Evolutionary conservation across 2,113 vertebrate species (phyloP).

Genomic region (Crypturellus undulatus): DNA sequence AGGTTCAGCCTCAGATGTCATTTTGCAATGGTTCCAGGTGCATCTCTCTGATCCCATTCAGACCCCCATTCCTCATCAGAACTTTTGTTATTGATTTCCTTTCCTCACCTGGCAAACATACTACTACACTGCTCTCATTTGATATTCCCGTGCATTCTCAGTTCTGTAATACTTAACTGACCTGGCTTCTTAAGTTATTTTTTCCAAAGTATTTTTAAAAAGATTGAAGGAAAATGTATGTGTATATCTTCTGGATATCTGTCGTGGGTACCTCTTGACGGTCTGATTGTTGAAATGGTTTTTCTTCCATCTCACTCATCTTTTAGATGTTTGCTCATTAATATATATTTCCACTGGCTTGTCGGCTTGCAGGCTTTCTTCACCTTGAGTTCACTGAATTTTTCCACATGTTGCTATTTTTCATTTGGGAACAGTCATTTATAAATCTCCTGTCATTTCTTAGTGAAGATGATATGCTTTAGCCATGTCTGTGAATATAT

Average conservation of each 20-base stretch:
- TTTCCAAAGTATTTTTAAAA: conserved; percentile 27
- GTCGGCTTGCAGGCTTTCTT: not conserved
- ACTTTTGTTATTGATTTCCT: not conserved
- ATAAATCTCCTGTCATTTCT: not conserved
- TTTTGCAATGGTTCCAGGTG: conserved; percentile 10
- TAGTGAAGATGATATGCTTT: not conserved
- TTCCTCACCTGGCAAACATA: conserved; percentile 21
- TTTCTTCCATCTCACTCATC: not conserved
- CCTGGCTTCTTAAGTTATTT: not conserved
- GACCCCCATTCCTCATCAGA: conserved; percentile 13
- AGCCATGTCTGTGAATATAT: not conserved
- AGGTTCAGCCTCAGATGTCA: not conserved
- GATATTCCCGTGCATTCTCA: conserved; percentile 38
- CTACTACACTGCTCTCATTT: not conserved
- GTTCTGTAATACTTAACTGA: not conserved
- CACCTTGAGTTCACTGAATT: not conserved
- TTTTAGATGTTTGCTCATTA: not conserved
- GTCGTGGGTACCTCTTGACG: not conserved
- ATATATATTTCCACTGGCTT: not conserved
- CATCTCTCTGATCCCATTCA: not conserved
- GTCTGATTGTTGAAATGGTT: not conserved
- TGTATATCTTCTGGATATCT: not conserved
- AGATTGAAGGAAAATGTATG: not conserved
- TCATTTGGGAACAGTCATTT: not conserved
- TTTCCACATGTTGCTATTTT: not conserved